A percentile compares a stretch with the other conserved stretches of the same genome.
These are phyloP conservation scores for Ennomos erosarius DNA, from an alignment of 2,888 invertebrate species.

Conservation along the genomic window DNA sequence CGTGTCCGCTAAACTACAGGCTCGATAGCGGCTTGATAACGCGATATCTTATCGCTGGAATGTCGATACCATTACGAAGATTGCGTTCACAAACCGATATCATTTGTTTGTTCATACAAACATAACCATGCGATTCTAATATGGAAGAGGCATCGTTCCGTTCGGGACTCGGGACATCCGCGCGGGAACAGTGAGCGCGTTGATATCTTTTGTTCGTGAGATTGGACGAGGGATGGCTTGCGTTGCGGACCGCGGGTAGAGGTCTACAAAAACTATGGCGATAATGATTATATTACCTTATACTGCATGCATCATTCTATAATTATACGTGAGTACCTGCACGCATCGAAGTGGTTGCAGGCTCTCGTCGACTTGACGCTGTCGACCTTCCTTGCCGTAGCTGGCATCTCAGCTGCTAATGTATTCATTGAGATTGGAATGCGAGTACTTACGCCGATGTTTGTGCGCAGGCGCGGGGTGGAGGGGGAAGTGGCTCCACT, in stretches of 20 bases:
- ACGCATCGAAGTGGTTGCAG: neutral
- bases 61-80: slow-evolving; percentile 3
- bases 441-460: neutral
- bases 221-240: neutral
- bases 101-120: neutral
- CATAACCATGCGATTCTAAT: neutral
- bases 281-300: too few species aligned
- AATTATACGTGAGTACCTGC: too few species aligned
- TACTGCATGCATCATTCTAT: too few species aligned
- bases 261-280: too few species aligned
- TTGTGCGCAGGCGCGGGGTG: too few species aligned
- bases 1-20: neutral
- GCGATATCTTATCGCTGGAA: slow-evolving; percentile 10
- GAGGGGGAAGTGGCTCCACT: too few species aligned
- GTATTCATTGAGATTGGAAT: slow-evolving; percentile 8
- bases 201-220: slow-evolving; percentile 33
- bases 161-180: neutral
- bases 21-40: slow-evolving; percentile 1
- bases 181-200: slow-evolving; percentile 28
- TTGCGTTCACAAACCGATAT: neutral
- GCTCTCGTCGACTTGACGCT: too few species aligned
- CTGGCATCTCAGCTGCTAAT: slow-evolving; percentile 3
- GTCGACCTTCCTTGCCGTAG: neutral
- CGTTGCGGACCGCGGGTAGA: neutral
- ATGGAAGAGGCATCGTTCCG: too few species aligned